Base-by-base conservation (phyloP, 1,140 invertebrate species). In the Halyomorpha halys region DNA sequence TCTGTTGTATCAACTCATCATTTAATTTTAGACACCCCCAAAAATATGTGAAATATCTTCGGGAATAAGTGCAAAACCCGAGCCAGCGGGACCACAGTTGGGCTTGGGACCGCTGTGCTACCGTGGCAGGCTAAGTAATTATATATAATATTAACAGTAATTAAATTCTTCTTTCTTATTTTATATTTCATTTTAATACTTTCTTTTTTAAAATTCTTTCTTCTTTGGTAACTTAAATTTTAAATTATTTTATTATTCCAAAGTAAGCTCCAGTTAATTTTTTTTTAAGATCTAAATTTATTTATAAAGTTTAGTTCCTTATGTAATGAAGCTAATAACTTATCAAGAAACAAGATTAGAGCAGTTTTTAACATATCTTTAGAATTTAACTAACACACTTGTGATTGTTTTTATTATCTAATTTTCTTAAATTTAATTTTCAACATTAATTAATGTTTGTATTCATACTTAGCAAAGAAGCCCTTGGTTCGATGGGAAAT, bases 401-500 rank as follows among this genome's bases (percentile, higher is more conserved):
- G 13, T 39, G 6, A 13, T 13, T 39, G 34, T 11, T 39, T 11
- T 39, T 13, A 39, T 11, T 39, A 13, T 13, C 34, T 39, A 2
- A 6, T 6, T 39, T 39, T 9, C 1, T 39, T 39, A 39, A 6
- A 39, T 39, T 39, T 39, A 39, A 30, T 39, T 39, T 39, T 39
- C 11, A 39, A 11, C 8, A 39, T 39, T 13, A 39, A 11, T 11
- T 39, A 39, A n/a, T 11, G 1, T 39, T 39, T 39, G 4, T 39
- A 13, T 39, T 13, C 4, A 11, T 68, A 75, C 80, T 44, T 74
- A 96, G 93, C 74, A 98, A 98, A 79, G 97, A 99, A 83, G 93
- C 96, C 6, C 78, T 99, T 15, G 97, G 97, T 34, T 97, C 94
- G 5, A 99, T 99, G 97, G 97, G 97, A 51, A 99, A 99, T 75